These are phyloP conservation scores for Xylocampa areola DNA, from an alignment of 2,888 invertebrate species.

Conservation along the genomic window DNA sequence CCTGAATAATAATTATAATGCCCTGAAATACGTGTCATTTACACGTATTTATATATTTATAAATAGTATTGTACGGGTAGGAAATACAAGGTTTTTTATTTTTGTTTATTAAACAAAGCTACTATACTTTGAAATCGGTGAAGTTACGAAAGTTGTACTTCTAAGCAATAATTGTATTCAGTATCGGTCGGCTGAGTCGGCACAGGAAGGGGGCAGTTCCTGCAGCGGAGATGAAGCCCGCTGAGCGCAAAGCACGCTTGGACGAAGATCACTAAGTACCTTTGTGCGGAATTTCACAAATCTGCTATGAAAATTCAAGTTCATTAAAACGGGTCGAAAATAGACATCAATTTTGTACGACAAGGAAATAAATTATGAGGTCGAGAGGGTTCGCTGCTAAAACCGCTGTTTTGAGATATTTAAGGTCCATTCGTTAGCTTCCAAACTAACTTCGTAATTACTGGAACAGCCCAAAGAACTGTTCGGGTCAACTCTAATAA, in stretches of 20 bases:
- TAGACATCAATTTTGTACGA: constrained; percentile 27
- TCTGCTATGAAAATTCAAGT: constrained; percentile 29
- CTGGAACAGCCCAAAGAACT: constrained; percentile 31
- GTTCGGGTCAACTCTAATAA: constrained; percentile 37
- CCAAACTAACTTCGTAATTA: constrained; percentile 53
- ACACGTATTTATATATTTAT: too few relatives aligned
- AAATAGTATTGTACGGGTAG: too few relatives aligned
- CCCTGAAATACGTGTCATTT: too few relatives aligned
- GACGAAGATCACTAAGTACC: constrained; percentile 5
- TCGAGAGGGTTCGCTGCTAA: constrained; percentile 21
- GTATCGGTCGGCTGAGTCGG: too few relatives aligned
- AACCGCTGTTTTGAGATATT: constrained; percentile 29
- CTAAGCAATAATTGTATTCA: too few relatives aligned
- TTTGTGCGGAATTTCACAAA: constrained; percentile 32
- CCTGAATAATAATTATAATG: too few relatives aligned
- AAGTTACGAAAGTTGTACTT: too few relatives aligned
- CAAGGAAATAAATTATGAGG: constrained; percentile 31
- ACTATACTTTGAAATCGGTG: too few relatives aligned
- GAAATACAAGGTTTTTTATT: too few relatives aligned
- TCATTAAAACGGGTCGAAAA: constrained; percentile 29
- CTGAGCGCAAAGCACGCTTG: not conserved
- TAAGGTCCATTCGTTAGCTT: constrained; percentile 29
- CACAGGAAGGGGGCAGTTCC: constrained; percentile 3
- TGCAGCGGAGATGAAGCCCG: not conserved
- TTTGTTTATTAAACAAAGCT: too few relatives aligned